Conservation (phyloP, 1,140 invertebrate species). For the Drosophila kohkoa region DNA sequence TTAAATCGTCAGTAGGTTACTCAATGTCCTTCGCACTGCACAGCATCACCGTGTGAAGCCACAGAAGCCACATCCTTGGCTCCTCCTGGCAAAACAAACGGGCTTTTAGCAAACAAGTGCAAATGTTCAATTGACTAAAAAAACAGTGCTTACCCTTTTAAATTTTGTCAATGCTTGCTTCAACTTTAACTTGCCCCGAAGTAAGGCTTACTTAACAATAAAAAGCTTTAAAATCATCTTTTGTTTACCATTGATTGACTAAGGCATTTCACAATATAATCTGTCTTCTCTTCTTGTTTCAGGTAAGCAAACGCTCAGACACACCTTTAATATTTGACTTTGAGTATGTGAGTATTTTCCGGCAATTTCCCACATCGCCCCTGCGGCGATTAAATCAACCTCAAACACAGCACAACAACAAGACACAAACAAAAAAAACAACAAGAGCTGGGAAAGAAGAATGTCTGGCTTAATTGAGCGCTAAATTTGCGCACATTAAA, state of each 20-base stretch:
- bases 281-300: conserved; percentile 36
- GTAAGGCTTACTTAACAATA: neutral
- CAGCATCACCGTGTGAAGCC: too few species aligned
- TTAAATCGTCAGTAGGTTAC: conserved; percentile 62
- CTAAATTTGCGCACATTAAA: conserved; percentile 70
- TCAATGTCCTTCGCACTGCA: conserved; percentile 26
- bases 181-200: neutral
- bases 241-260: neutral
- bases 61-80: neutral
- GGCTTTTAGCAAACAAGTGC: conserved; percentile 19
- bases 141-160: neutral
- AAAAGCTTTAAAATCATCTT: neutral
- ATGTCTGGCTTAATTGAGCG: conserved; percentile 62
- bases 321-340: neutral
- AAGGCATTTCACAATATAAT: conserved; percentile 16
- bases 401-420: conserved; percentile 8
- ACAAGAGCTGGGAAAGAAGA: neutral
- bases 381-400: conserved; percentile 53
- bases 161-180: too few species aligned
- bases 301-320: conserved; percentile 47
- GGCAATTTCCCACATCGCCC: conserved; percentile 38
- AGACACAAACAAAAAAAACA: neutral
- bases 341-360: conserved; percentile 26
- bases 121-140: conserved; percentile 20
- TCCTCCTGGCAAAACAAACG: neutral